Percentiles rank a stretch among this genome's conserved stretches.
These are phyloP conservation scores for Conomelus anceps DNA, from an alignment of 2,888 invertebrate genomes.

Conservation along the genomic window DNA sequence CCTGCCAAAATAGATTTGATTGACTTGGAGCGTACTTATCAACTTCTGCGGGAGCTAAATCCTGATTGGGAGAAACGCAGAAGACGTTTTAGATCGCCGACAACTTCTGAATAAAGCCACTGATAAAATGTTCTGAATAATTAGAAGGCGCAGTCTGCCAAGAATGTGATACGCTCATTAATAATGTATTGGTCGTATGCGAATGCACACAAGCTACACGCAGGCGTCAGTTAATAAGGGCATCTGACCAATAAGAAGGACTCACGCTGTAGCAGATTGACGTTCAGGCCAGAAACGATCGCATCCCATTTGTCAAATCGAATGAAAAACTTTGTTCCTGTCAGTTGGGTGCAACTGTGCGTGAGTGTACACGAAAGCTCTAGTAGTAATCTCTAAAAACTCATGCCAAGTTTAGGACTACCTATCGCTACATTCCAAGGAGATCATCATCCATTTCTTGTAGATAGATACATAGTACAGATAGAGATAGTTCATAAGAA, in stretches of 20 bases:
- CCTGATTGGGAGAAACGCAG: background rate
- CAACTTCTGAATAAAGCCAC: background rate
- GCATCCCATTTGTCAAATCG: background rate
- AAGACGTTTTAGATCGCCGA: background rate
- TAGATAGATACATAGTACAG: background rate
- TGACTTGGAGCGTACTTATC: background rate
- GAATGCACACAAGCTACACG: background rate
- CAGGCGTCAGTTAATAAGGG: background rate
- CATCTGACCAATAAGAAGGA: background rate
- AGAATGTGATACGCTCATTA: background rate
- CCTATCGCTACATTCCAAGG: background rate
- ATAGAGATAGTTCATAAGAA: background rate
- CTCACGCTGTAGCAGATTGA: background rate
- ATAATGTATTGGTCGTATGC: background rate
- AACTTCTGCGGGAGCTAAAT: background rate
- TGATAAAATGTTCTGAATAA: background rate
- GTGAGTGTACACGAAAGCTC: background rate
- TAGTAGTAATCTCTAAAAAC: background rate
- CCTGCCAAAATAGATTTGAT: background rate
- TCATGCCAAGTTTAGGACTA: background rate
- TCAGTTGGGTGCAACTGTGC: background rate
- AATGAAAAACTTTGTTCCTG: background rate
- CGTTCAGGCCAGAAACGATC: background rate
- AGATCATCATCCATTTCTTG: background rate
- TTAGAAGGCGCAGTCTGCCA: background rate